phyloP scores from a whole-genome alignment of 2,888 invertebrate species.

The Itoplectis maculator region DNA sequence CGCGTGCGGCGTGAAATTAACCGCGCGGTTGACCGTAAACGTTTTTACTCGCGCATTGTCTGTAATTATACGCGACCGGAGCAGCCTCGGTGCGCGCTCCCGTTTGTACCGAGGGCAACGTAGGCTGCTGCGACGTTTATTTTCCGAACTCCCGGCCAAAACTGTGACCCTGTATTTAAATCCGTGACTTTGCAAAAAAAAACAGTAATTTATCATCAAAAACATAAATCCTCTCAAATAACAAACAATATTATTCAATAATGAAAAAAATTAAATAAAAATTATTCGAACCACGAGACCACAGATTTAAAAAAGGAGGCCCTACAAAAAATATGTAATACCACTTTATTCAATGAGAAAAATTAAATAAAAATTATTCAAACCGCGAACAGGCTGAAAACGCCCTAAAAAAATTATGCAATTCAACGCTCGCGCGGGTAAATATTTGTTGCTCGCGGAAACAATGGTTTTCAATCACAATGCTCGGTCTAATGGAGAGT shows the following conservation, averaged over 20 bases:
- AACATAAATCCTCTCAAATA: too few species aligned
- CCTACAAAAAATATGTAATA: too few species aligned
- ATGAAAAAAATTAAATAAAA: too few species aligned
- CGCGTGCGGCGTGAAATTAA: constrained; percentile 47
- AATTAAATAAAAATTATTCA: neutral
- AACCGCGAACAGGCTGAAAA: neutral
- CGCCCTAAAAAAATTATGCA: too few species aligned
- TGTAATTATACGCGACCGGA: constrained; percentile 27
- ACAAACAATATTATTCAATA: too few species aligned
- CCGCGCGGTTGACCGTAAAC: constrained; percentile 44
- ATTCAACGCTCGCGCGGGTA: neutral
- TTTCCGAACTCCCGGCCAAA: neutral
- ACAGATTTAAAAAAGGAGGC: too few species aligned
- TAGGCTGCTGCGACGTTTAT: constrained; percentile 4
- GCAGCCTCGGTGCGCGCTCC: neutral
- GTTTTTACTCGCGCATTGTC: constrained; percentile 27
- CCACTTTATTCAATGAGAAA: too few species aligned
- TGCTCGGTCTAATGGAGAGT: neutral
- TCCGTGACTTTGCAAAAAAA: too few species aligned
- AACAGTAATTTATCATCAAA: too few species aligned
- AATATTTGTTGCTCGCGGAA: neutral
- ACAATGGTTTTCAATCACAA: constrained; percentile 6
- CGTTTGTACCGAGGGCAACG: neutral
- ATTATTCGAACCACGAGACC: too few species aligned
- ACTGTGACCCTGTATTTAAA: constrained; percentile 14